These are phyloP conservation scores for Mugil cephalus DNA, from an alignment of 2,113 vertebrate genomes.

Conservation along the genomic window DNA sequence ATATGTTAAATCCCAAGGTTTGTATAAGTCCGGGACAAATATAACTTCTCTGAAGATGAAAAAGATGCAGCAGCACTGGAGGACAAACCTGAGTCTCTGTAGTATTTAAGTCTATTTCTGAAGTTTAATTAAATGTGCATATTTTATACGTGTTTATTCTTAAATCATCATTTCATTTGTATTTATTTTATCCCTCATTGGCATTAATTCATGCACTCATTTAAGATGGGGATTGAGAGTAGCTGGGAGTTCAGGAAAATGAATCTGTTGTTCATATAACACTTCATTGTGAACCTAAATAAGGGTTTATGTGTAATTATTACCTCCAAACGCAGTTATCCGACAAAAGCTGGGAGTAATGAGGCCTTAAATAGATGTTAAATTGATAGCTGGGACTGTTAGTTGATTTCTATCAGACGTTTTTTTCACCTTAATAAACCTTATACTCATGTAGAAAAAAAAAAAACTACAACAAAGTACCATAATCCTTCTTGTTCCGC, in stretches of 20 bases:
- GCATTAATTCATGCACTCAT: no score
- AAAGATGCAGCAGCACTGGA: no score
- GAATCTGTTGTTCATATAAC: background rate
- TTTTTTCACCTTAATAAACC: constrained; percentile 34
- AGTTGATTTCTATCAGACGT: constrained; percentile 26
- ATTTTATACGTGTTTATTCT: background rate
- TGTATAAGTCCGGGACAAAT: background rate
- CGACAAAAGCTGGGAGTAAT: constrained; percentile 15
- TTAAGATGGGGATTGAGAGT: background rate
- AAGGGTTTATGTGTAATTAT: constrained; percentile 36
- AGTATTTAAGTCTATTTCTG: background rate
- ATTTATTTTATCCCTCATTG: background rate
- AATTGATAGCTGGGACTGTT: background rate
- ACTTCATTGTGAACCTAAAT: background rate
- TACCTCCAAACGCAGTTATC: constrained; percentile 3
- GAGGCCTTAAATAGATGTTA: constrained; percentile 23
- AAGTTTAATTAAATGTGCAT: background rate
- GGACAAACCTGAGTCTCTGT: no score
- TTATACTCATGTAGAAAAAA: constrained; percentile 23
- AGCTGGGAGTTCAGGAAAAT: background rate
- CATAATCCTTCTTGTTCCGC: constrained; percentile 10
- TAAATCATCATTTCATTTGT: background rate
- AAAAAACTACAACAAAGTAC: constrained; percentile 21
- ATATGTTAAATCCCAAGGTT: background rate
- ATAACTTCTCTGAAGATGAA: no score